Evolutionary conservation across 23 tunicate species (phyloP), one percentile per base, ranked within the genome.

Genomic region (Ciona savignyi): DNA sequence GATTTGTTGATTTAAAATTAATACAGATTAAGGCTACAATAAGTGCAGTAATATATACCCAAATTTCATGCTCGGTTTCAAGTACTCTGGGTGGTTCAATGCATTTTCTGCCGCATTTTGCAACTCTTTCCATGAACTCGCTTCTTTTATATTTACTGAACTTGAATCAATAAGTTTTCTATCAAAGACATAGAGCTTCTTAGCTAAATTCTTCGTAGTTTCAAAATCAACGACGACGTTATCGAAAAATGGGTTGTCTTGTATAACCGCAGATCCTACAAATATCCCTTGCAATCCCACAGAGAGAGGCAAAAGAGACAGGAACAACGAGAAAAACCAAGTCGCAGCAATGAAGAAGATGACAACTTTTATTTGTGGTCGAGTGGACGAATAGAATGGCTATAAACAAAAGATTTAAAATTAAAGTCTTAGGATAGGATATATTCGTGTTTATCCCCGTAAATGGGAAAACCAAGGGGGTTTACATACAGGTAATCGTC

Each of bases 191-290:
- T 33, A 28, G 4, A 80, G 34, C 25, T 70, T 80, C 32, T 34
- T 22, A 24, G 67, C 76, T 35, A 86, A 80, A 0, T 19, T 24
- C 32, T 70, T 91, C 3, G 81, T 83, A 20, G 71, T 35, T 3
- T 66, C 42, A 63, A 91, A 79, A 33, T 83, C 65, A 27, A 78
- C 81, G 25, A 78, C 72, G 15, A 65, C 66, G 25, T 80, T 77
- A 1, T 62, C 65, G 25, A 80, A 77, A 68, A 84, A 91, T 27
- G 97, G 97, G 49, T 85, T 91, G 80, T 70, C 32, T n/a, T 26
- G 63, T 23, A 91, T 71, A 19, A 74, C 63, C 2, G 83, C 91
- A 20, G 62, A 63, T 29, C 75, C 70, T 6, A 72, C 76, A 51
- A 91, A 91, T 20, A 71, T 28, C 23, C 76, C 56, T 34, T 83